These are phyloP conservation scores for Virgularia gustaviana DNA, from an alignment of 92 coral and sea anemone species.

Conservation along the genomic window DNA sequence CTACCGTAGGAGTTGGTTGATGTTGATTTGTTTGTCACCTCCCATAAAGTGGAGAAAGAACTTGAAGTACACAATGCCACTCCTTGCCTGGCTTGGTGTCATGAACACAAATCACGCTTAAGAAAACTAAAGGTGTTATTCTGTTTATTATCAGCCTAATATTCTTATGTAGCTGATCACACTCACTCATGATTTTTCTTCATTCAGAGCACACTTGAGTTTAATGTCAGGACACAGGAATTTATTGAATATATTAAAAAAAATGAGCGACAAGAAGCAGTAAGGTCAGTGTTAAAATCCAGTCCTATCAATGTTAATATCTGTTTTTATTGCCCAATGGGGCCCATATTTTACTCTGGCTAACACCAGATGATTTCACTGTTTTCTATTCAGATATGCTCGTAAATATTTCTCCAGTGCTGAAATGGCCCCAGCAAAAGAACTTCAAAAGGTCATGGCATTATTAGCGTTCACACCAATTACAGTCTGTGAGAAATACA, in stretches of 20 bases:
- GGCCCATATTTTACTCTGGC: neutral
- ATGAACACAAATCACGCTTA: conserved; percentile 88
- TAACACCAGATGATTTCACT: neutral
- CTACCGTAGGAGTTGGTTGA: conserved; percentile 75
- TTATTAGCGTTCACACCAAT: conserved; percentile 84
- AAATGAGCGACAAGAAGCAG: conserved; percentile 90
- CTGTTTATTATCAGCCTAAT: neutral
- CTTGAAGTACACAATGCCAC: conserved; percentile 65
- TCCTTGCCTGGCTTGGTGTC: conserved; percentile 94
- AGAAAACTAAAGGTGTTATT: conserved; percentile 87
- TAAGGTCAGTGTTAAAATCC: conserved; percentile 55
- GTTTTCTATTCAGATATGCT: conserved; percentile 65
- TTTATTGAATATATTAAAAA: conserved; percentile 78
- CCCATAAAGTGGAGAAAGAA: conserved; percentile 87
- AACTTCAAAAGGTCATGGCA: conserved; percentile 92
- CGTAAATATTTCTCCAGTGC: conserved; percentile 80
- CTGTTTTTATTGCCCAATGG: neutral
- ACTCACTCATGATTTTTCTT: neutral
- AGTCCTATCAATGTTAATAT: neutral
- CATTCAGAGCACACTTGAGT: conserved; percentile 84
- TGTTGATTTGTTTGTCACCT: conserved; percentile 77
- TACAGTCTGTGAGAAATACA: conserved; percentile 77
- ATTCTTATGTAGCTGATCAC: neutral
- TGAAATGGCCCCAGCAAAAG: conserved; percentile 73
- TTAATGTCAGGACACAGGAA: conserved; percentile 95